These are phyloP conservation scores for Malurus splendens DNA, from an alignment of 2,797 vertebrate species.

Conservation along the genomic window DNA sequence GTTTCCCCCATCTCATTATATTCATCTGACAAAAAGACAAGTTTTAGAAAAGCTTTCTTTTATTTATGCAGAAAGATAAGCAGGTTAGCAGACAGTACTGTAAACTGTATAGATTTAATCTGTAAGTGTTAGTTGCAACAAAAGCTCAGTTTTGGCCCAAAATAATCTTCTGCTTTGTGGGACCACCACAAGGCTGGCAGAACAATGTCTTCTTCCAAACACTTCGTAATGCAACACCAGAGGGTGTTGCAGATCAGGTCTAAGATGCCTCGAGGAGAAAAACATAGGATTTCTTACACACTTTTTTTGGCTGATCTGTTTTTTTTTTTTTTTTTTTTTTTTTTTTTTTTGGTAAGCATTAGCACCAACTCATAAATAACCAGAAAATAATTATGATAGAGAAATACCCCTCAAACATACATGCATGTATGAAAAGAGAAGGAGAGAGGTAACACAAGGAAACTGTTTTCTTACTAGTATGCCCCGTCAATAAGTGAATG, in stretches of 20 bases:
- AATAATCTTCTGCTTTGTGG: neutral
- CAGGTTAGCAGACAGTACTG: neutral
- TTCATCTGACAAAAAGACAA: neutral
- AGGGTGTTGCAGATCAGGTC: slow-evolving; percentile 41
- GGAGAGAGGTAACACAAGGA: neutral
- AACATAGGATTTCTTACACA: neutral
- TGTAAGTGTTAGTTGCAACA: neutral
- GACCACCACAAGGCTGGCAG: neutral
- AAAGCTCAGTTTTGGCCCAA: neutral
- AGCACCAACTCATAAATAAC: neutral
- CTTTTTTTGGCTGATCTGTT: neutral
- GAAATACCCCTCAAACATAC: fast-evolving
- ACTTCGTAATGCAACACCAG: slow-evolving; percentile 14
- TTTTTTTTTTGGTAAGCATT: neutral
- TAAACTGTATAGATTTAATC: neutral
- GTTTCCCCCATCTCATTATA: neutral
- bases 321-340: neutral
- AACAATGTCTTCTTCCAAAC: neutral
- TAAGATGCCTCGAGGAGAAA: neutral
- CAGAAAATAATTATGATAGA: neutral
- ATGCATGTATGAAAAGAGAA: neutral
- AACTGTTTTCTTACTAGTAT: neutral
- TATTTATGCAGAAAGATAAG: neutral
- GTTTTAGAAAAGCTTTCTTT: neutral
- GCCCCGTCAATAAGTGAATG: neutral